A percentile compares a stretch with the other conserved stretches of the same genome.
Conservation (phyloP, 2,113 vertebrate species). For the Strix aluco region DNA sequence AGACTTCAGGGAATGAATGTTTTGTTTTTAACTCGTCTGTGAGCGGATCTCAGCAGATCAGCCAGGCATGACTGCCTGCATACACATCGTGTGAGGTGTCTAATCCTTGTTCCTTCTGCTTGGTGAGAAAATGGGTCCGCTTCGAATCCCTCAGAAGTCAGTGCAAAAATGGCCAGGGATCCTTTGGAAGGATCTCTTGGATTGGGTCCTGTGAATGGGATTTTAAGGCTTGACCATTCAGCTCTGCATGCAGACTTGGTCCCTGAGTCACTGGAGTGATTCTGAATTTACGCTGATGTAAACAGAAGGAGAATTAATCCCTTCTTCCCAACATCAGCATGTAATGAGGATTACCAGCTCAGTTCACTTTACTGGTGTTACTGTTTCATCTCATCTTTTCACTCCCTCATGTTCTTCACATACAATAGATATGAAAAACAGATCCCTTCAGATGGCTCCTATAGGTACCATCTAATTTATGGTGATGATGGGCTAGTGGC, state of each 20-base stretch:
- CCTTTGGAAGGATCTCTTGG: background rate
- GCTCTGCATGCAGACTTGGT: background rate
- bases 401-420: background rate
- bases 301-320: background rate
- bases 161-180: background rate
- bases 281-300: background rate
- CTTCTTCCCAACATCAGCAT: background rate
- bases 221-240: background rate
- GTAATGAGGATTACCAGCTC: background rate
- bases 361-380: background rate
- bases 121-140: background rate
- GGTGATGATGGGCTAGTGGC: background rate
- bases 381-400: background rate
- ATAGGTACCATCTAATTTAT: constrained; percentile 12
- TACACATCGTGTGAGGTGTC: rapidly evolving
- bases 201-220: background rate
- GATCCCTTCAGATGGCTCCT: background rate
- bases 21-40: background rate
- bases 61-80: background rate
- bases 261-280: background rate
- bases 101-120: background rate
- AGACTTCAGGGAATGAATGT: background rate
- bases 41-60: background rate
- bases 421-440: background rate
- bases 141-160: background rate